Percentiles rank a stretch among this genome's conserved stretches.
phyloP scores from a whole-genome alignment of 2,797 vertebrate species.

The Tiaroga cobitis region DNA sequence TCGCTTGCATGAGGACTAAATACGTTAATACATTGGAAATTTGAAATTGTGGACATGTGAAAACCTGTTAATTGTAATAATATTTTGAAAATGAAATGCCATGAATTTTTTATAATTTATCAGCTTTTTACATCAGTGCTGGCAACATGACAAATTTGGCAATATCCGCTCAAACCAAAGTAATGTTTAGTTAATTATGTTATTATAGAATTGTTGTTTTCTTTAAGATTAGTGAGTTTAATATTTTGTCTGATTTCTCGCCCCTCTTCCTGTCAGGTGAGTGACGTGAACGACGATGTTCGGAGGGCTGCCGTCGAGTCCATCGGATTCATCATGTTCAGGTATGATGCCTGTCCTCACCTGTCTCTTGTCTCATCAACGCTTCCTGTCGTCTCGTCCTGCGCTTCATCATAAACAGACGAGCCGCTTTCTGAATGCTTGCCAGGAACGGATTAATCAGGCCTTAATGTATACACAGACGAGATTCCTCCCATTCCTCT shows the following conservation, averaged over 20 bases:
- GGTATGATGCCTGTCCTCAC: conserved; percentile 76
- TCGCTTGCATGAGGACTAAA: background rate
- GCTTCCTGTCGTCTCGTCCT: background rate
- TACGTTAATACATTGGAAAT: too few relatives aligned
- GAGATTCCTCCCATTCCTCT: conserved; percentile 68
- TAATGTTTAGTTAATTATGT: background rate
- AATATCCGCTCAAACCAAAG: background rate
- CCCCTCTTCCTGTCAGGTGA: conserved; percentile 82
- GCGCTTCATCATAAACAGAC: conserved; percentile 19
- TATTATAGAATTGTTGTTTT: too few relatives aligned
- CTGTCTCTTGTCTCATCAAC: background rate
- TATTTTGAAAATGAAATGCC: background rate
- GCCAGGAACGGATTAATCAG: conserved; percentile 61
- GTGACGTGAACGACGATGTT: conserved; percentile 97
- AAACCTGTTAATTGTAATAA: background rate
- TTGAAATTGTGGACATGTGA: background rate
- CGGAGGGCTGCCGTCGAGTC: conserved; percentile 98
- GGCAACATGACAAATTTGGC: background rate
- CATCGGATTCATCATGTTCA: conserved; percentile 98
- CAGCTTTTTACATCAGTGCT: background rate
- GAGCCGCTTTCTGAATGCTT: conserved; percentile 13
- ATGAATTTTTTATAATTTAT: background rate
- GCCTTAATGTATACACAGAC: conserved; percentile 62
- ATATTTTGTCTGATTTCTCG: conserved; percentile 19
- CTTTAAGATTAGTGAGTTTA: background rate